Percentiles rank a stretch among this genome's conserved stretches.
Evolutionary conservation across 2,888 invertebrate species (phyloP).

Genomic region (Pachymerium ferrugineum): DNA sequence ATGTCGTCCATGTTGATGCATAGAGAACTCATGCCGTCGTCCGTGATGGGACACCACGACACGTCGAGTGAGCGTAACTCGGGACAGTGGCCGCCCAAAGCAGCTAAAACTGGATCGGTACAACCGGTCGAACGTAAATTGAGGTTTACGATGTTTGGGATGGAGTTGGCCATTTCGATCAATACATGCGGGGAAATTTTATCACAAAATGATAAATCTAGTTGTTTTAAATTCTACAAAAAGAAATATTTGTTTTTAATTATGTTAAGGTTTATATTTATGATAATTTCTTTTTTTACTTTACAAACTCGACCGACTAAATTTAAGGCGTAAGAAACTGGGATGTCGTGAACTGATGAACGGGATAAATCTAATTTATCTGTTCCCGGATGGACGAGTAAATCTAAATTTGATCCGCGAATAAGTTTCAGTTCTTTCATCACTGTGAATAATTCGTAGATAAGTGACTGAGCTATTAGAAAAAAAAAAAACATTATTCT

Average conservation of each 20-base stretch:
- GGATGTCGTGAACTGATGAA: neutral
- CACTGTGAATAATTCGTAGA: neutral
- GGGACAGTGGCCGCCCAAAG: slow-evolving; percentile 17
- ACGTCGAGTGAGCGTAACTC: slow-evolving; percentile 11
- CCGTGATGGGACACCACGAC: slow-evolving; percentile 28
- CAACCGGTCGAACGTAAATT: neutral
- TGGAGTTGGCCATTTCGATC: neutral
- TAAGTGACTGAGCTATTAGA: neutral
- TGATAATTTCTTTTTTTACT: neutral
- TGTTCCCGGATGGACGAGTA: neutral
- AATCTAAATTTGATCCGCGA: neutral
- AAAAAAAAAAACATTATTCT: neutral
- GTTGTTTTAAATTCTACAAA: neutral
- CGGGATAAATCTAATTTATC: slow-evolving; percentile 6
- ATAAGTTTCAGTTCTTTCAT: slow-evolving; percentile 4
- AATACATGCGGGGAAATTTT: neutral
- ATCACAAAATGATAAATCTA: slow-evolving; percentile 24
- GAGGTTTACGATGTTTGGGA: neutral
- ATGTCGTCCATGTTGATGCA: slow-evolving; percentile 27
- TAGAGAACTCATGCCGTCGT: neutral
- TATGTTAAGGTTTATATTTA: no score
- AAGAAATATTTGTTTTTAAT: neutral
- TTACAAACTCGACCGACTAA: neutral
- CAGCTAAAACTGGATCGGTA: neutral
- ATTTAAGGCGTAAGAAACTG: neutral